Percentiles rank a stretch among this genome's conserved stretches.
Conservation (phyloP, 2,888 invertebrate genomes). For the Sarcophaga rosellei region DNA sequence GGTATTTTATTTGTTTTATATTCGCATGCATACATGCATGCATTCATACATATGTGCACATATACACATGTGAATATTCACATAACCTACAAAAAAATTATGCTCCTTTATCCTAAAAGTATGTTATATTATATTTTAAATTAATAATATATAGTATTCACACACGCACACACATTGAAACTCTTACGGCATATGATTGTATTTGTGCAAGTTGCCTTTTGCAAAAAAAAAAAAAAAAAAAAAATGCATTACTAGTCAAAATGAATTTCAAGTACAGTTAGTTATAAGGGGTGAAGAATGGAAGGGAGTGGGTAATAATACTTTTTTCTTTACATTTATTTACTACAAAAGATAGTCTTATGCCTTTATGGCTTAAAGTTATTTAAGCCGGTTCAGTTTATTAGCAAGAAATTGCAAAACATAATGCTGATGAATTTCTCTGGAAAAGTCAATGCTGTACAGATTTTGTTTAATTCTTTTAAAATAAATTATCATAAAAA, state of each 20-base stretch:
- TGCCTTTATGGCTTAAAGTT: constrained; percentile 4
- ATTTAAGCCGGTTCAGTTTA: constrained; percentile 34
- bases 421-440: not conserved
- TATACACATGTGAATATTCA: not conserved
- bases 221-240: constrained; percentile 31
- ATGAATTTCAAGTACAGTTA: constrained; percentile 16
- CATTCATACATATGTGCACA: not conserved
- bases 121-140: constrained; percentile 58
- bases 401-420: constrained; percentile 11
- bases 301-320: constrained; percentile 20
- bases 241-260: constrained; percentile 18
- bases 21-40: not conserved
- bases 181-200: too few relatives aligned
- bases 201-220: not conserved
- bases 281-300: constrained; percentile 30
- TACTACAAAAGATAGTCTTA: constrained; percentile 20
- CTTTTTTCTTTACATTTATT: constrained; percentile 2
- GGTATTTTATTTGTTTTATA: constrained; percentile 54
- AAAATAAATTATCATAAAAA: too few relatives aligned
- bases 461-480: too few relatives aligned
- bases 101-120: constrained; percentile 22
- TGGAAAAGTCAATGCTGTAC: not conserved
- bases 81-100: too few relatives aligned
- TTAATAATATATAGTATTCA: constrained; percentile 41
- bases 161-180: not conserved